Base-by-base conservation (phyloP, 2,888 invertebrate species). In the Lacanobia wlatinum region DNA sequence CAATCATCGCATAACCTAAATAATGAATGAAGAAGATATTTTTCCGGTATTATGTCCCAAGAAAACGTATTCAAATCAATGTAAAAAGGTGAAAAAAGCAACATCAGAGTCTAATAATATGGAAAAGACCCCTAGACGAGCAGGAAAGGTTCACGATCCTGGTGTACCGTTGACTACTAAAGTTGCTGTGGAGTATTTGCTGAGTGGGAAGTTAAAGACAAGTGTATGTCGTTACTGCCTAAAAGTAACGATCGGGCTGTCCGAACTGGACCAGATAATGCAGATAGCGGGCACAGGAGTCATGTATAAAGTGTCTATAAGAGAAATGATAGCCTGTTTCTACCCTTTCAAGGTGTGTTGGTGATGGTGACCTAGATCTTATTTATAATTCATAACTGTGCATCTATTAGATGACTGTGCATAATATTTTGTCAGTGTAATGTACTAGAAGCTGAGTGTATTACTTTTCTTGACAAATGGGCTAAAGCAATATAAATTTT, bases 161-260 rank as follows among this genome's bases (percentile, higher is more conserved):
- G 82, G 80, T 56, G 81, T 87, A 43, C 85, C 89, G 9, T 84
- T 95, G 52, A 92, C 91, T 3, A 92, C 95, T 0, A 94, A 93
- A 84, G 89, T 90, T 70, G 95, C 95, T 4, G 84, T 95, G 0
- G 91, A 92, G 64, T 92, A 90, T 78, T 85, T 96, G 34, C 65
- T 96, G 1, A 89, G 90, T 74, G 95, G 94, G 21, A 91, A 88
- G 6, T 79, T 96, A 2, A 91, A 88, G 60, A 79, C 83, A 2
- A 91, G 89, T 84, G 94, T 95, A 10, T 96, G 96, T 77, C 91
- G 94, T 61, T 96, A 92, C 81, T 96, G 96, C 66, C 84, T 96
- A 6, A 87, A 90, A 73, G 81, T 92, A 28, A 87, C 90, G 0
- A 78, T 86, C 23, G 80, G 87, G 0, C 80, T 96, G 50, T 91